Evolutionary conservation across 2,113 vertebrate genomes (phyloP).

Genomic region (Syrmaticus mikado): DNA sequence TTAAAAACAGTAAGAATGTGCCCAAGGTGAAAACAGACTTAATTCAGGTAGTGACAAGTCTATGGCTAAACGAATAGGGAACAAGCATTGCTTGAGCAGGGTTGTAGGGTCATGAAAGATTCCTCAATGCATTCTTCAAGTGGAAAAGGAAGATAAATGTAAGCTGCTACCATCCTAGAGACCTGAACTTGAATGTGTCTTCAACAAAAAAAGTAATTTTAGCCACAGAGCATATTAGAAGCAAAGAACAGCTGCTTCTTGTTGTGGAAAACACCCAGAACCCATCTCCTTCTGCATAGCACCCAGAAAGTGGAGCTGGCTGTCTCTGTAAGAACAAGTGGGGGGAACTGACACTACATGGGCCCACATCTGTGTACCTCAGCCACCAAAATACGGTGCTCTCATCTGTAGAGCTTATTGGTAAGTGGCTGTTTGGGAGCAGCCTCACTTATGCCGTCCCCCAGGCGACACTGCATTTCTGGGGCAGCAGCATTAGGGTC

Average conservation of each 20-base stretch:
- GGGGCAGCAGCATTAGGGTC: background rate
- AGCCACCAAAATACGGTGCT: background rate
- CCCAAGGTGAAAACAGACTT: background rate
- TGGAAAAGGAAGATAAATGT: background rate
- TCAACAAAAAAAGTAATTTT: background rate
- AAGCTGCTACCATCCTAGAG: background rate
- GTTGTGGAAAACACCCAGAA: background rate
- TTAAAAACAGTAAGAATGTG: background rate
- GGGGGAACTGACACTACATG: background rate
- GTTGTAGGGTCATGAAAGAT: background rate
- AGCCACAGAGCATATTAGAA: background rate
- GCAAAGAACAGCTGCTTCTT: background rate
- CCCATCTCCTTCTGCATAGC: background rate
- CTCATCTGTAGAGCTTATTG: background rate
- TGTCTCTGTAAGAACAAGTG: background rate
- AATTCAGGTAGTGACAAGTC: background rate
- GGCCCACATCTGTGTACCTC: background rate
- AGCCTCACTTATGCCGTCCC: background rate
- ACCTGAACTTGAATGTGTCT: background rate
- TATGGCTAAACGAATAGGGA: background rate
- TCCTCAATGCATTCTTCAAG: background rate
- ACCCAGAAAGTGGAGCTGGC: background rate
- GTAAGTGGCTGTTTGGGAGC: background rate
- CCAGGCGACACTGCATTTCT: background rate
- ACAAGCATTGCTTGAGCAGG: background rate